phyloP scores from a whole-genome alignment of 2,797 vertebrate species.

The Okamejei kenojei region DNA sequence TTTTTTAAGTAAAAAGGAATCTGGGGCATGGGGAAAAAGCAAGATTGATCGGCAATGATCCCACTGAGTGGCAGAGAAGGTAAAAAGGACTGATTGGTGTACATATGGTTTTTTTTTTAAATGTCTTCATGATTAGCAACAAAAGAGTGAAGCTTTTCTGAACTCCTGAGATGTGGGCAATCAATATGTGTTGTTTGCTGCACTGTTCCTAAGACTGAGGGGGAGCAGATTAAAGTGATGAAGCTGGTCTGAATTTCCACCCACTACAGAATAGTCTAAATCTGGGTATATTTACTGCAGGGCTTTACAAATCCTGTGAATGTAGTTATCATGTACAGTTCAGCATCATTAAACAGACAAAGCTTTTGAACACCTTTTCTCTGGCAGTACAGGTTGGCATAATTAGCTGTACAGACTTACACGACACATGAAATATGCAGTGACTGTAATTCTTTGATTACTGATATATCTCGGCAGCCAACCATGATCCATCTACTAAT shows the following conservation, averaged over 20 bases:
- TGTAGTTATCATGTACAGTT: background rate
- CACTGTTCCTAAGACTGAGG: background rate
- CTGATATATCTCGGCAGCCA: background rate
- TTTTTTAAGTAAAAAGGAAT: background rate
- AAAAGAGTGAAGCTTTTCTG: background rate
- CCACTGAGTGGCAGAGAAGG: too few species aligned
- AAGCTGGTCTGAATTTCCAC: background rate
- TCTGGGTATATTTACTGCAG: background rate
- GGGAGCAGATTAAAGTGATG: background rate
- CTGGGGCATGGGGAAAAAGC: too few species aligned
- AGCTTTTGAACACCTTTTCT: background rate
- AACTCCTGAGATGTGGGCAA: background rate
- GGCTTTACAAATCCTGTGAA: background rate
- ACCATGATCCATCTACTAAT: background rate
- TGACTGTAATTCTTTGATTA: conserved; percentile 1
- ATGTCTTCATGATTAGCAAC: background rate
- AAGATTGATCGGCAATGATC: too few species aligned
- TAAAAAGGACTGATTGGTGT: too few species aligned
- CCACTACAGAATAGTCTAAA: background rate
- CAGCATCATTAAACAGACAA: background rate
- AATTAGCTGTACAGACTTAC: background rate
- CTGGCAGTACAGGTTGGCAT: background rate
- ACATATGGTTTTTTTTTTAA: background rate
- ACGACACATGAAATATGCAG: background rate
- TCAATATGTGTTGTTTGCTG: background rate